These are phyloP conservation scores for Lynx canadensis DNA, from an alignment of 2,113 vertebrate genomes.

Conservation along the genomic window DNA sequence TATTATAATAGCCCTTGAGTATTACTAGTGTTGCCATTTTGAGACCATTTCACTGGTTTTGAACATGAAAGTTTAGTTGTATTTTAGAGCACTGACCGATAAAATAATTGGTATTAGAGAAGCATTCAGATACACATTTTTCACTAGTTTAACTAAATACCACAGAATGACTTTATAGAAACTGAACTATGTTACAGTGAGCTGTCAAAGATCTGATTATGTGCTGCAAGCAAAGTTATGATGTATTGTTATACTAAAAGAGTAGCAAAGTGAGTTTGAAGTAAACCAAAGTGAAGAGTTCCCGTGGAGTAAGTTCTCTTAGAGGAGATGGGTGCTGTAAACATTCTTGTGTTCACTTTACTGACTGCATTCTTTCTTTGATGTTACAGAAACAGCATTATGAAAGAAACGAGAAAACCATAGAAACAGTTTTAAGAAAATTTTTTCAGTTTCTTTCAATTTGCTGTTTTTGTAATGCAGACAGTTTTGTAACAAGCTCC, in stretches of 20 bases:
- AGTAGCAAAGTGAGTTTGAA: conserved; percentile 20
- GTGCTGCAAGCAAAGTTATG: conserved; percentile 31
- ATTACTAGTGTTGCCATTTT: conserved; percentile 56
- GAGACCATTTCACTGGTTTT: conserved; percentile 13
- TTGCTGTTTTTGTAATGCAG: conserved; percentile 52
- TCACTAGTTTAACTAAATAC: conserved; percentile 14
- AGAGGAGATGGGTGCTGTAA: background rate
- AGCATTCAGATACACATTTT: conserved; percentile 34
- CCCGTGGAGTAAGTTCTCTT: background rate
- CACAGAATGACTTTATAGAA: conserved; percentile 9
- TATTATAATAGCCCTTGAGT: conserved; percentile 5
- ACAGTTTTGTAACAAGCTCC: background rate
- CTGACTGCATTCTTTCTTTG: conserved; percentile 22
- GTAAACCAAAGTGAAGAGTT: conserved; percentile 2
- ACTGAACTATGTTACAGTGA: conserved; percentile 38
- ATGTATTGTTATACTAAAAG: background rate
- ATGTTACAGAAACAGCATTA: conserved; percentile 2
- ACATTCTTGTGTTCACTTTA: background rate
- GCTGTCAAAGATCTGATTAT: conserved; percentile 39
- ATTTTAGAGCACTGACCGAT: conserved; percentile 33
- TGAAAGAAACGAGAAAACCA: conserved; percentile 44
- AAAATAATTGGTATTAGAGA: conserved; percentile 51
- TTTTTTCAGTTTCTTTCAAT: conserved; percentile 60
- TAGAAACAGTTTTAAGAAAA: conserved; percentile 53
- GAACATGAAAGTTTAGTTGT: conserved; percentile 21